phyloP scores from a whole-genome alignment of 2,113 vertebrate species.

The Oryzias curvinotus region DNA sequence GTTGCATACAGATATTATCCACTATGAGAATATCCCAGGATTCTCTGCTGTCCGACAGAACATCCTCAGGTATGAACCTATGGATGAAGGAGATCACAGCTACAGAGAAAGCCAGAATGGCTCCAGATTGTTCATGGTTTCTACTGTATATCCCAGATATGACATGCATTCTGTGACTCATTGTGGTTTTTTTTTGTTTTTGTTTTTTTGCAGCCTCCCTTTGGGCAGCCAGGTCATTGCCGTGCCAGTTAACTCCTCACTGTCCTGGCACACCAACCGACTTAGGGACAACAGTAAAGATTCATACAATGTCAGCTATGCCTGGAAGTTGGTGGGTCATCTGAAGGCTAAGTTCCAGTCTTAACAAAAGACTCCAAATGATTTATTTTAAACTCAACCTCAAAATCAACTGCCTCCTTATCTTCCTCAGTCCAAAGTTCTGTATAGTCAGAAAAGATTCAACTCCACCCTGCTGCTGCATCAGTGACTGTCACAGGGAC shows the following conservation, averaged over 20 bases:
- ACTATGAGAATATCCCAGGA: conserved; percentile 97
- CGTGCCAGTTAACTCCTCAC: conserved; percentile 93
- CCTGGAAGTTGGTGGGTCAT: conserved; percentile 93
- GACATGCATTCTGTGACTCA: neutral
- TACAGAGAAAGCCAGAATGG: too few relatives aligned
- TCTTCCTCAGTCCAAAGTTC: too few relatives aligned
- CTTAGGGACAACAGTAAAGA: conserved; percentile 87
- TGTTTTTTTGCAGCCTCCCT: conserved; percentile 83
- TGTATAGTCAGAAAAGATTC: too few relatives aligned
- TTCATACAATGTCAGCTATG: conserved; percentile 97
- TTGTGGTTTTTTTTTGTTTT: conserved; percentile 4
- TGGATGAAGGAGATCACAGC: neutral
- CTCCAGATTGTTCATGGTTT: neutral
- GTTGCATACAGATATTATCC: conserved; percentile 95
- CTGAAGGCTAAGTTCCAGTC: too few relatives aligned
- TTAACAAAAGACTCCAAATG: too few relatives aligned
- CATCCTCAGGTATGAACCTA: conserved; percentile 87
- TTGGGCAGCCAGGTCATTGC: conserved; percentile 95
- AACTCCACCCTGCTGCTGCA: too few relatives aligned
- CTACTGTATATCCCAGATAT: neutral
- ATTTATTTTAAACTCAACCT: too few relatives aligned
- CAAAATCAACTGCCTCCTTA: too few relatives aligned
- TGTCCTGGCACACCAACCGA: conserved; percentile 96
- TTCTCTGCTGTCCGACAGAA: conserved; percentile 92
- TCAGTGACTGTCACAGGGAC: conserved; percentile 24